phyloP scores from a whole-genome alignment of 2,888 invertebrate genomes.

The Tribolium freemani region DNA sequence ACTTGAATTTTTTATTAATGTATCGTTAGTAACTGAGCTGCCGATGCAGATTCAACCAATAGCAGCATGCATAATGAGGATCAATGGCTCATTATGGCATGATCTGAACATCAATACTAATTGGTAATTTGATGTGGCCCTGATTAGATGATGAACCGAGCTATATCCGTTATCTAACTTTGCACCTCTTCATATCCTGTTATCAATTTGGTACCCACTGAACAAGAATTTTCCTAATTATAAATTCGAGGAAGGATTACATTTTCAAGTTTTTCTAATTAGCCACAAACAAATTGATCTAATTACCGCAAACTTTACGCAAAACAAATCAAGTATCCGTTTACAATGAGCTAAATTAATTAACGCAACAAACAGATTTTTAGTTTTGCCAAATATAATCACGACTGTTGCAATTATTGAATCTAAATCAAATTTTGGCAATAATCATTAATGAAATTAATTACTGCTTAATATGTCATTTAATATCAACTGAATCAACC shows the following conservation, averaged over 20 bases:
- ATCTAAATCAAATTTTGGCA: no score
- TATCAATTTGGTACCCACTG: conserved; percentile 19
- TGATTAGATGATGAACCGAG: conserved; percentile 56
- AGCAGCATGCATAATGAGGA: conserved; percentile 59
- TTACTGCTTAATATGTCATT: no score
- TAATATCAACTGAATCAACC: no score
- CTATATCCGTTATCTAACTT: conserved; percentile 42
- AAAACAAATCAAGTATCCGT: neutral
- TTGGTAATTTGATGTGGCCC: conserved; percentile 67
- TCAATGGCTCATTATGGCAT: conserved; percentile 66
- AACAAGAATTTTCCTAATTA: conserved; percentile 22
- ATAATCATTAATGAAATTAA: no score
- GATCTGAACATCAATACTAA: conserved; percentile 66
- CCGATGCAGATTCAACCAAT: conserved; percentile 49
- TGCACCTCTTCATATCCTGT: conserved; percentile 43
- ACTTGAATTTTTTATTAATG: conserved; percentile 12
- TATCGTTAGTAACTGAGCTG: conserved; percentile 45
- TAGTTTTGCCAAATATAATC: neutral
- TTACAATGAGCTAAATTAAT: neutral
- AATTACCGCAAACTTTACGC: neutral
- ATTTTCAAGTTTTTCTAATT: neutral
- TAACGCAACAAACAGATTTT: neutral
- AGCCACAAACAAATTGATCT: neutral
- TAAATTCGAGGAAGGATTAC: neutral
- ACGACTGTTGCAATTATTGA: no score